Evolutionary conservation across 2,797 vertebrate genomes (phyloP).

Genomic region (Crypturellus tataupa): DNA sequence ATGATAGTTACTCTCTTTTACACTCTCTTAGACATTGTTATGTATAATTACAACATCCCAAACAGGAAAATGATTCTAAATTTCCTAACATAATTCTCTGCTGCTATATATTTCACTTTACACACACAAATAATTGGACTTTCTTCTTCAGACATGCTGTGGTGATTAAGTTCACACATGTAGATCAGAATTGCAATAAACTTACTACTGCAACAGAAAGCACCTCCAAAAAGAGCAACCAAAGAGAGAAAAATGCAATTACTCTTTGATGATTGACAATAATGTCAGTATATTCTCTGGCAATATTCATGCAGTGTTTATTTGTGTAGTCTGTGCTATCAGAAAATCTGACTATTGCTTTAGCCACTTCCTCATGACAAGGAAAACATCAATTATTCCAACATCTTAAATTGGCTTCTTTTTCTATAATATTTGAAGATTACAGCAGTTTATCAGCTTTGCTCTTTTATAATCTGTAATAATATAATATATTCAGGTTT

Average conservation of each 20-base stretch:
- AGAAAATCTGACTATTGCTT: neutral
- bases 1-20: neutral
- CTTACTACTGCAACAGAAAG: neutral
- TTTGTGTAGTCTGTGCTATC: neutral
- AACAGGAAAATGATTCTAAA: neutral
- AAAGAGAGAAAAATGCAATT: neutral
- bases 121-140: neutral
- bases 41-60: neutral
- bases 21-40: neutral
- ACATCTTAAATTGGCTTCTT: neutral
- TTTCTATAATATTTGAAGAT: neutral
- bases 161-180: neutral
- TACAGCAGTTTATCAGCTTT: neutral
- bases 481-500: neutral
- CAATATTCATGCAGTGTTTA: neutral
- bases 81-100: neutral
- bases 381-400: conserved; percentile 14
- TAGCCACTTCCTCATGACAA: neutral
- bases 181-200: neutral
- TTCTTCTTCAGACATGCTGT: neutral
- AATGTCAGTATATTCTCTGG: neutral
- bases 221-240: neutral
- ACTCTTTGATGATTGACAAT: neutral
- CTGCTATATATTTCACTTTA: neutral
- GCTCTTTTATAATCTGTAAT: neutral